Evolutionary conservation across 2,888 invertebrate species (phyloP), one percentile per base, ranked within the genome.

Genomic region (Crepidodera aurea): DNA sequence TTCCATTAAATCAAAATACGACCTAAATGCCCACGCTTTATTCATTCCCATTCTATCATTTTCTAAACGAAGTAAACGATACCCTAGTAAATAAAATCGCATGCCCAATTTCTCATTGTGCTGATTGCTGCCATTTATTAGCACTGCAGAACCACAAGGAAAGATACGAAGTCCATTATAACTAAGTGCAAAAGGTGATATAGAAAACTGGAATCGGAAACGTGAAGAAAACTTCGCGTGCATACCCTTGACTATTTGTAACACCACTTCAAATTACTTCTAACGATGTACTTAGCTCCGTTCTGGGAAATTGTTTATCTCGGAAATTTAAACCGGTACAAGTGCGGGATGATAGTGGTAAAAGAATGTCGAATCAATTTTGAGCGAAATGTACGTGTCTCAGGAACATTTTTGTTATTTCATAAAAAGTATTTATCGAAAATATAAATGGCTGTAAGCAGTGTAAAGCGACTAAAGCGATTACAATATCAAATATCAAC

Each of bases 171-270:
- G 46, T 56, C 56, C 56, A 56, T 56, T 56, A 56, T 46, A 56
- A 56, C 56, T 56, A 56, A 56, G 56, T 56, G 56, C 56, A 37
- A 48, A 56, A 46, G 56, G 56, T 56, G 56, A 56, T 56, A 56
- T 48, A 48, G 56, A 48, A 34, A 37, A 48, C 29, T 56, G 34
- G 13, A 37, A 48, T 56, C 56, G 56, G 48, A 56, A 46, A 56
- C 37, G 48, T 16, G 5, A n/a, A 48, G 48, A 56, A 46, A n/a
- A 25, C 27, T 25, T 46, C 56, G 56, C 48, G 48, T 56, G 48
- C 48, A 48, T 46, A 32, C 15, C 19, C 37, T 37, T 48, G 37
- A 56, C 56, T 48, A 56, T 34, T 56, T 56, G 37, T 48, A 56
- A 56, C 56, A 56, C 46, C 46, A 37, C 37, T 56, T 56, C 16